Base-by-base conservation (phyloP, 2,113 vertebrate genomes). In the Rhizomys pruinosus region DNA sequence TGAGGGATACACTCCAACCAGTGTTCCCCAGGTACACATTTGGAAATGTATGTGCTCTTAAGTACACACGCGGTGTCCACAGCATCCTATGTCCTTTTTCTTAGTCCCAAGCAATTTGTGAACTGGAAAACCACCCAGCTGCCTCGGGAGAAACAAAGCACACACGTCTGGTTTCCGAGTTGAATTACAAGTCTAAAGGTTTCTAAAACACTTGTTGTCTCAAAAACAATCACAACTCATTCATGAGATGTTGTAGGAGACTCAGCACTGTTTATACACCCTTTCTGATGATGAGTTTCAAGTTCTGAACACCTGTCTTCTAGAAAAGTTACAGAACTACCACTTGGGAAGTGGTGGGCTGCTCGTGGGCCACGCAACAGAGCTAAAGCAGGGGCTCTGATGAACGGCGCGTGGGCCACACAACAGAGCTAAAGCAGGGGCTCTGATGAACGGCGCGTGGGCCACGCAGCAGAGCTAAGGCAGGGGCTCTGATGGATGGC, bases 231-330 rank as follows among this genome's bases (percentile, higher is more conserved):
- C 3, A 2, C 34, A 25, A 64, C 42, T 71, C 25, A 39, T 9
- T 25, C 44, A n/a, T 27, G 5, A 0, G 34, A 80, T 19, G 13
- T 20, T 61, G 34, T 19, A 63, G 37, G 27, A 74, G 42, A 66
- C 82, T 87, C 22, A 39, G 32, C 42, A n/a, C 44, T 20, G 72
- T 63, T 66, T 68, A 80, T 1, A 90, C 15, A 63, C n/a, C n/a
- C 77, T 79, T 73, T 69, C 68, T 71, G 52, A 52, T n/a, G 57
- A 80, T 44, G 77, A 92, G 68, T 63, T 84, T 68, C 61, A 42
- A 76, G 55, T 57, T 84, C 59, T 87, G 55, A 66, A 69, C 29
- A 89, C 34, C 73, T 89, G 74, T 74, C 84, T 81, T 47, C 64
- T 73, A 71, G 1, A 32, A 52, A 11, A n/a, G 32, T 68, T 52